Conservation (phyloP, 1,140 invertebrate species). For the Hylaeus anthracinus region DNA sequence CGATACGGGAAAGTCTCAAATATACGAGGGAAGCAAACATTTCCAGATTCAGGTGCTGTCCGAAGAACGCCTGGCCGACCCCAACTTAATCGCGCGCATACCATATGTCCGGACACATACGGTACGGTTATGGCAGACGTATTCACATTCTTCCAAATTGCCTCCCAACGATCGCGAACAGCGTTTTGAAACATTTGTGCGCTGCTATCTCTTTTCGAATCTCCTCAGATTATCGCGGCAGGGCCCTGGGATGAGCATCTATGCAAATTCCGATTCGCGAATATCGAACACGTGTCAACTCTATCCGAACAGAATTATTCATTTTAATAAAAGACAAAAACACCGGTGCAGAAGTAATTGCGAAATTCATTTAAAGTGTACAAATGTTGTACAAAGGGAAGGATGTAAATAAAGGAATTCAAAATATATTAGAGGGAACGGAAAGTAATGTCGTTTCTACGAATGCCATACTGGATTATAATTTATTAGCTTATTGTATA, state of each 20-base stretch:
- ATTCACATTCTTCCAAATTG: slow-evolving; percentile 55
- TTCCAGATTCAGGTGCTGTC: slow-evolving; percentile 12
- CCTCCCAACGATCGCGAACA: slow-evolving; percentile 26
- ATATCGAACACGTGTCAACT: neutral
- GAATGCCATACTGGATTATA: too few relatives aligned
- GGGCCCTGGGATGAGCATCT: neutral
- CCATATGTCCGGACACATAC: slow-evolving; percentile 59
- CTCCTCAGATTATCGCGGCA: neutral
- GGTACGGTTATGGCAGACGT: slow-evolving; percentile 54
- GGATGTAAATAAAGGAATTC: too few relatives aligned
- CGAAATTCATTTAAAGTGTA: too few relatives aligned
- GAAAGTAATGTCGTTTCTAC: too few relatives aligned
- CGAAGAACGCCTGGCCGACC: slow-evolving; percentile 43
- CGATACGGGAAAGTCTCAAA: slow-evolving; percentile 3
- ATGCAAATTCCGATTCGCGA: slow-evolving; percentile 6
- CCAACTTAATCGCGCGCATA: slow-evolving; percentile 59
- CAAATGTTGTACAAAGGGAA: too few relatives aligned
- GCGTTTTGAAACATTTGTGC: slow-evolving; percentile 21
- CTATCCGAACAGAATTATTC: too few relatives aligned
- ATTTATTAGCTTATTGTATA: too few relatives aligned
- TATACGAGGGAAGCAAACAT: slow-evolving; percentile 18
- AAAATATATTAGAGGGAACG: too few relatives aligned
- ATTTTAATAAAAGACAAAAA: too few relatives aligned
- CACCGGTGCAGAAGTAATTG: too few relatives aligned
- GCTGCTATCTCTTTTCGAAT: slow-evolving; percentile 30